Percentiles rank a stretch among this genome's conserved stretches.
These are phyloP conservation scores for Aphelenchoides besseyi DNA, from an alignment of 1,140 invertebrate species.

Conservation along the genomic window DNA sequence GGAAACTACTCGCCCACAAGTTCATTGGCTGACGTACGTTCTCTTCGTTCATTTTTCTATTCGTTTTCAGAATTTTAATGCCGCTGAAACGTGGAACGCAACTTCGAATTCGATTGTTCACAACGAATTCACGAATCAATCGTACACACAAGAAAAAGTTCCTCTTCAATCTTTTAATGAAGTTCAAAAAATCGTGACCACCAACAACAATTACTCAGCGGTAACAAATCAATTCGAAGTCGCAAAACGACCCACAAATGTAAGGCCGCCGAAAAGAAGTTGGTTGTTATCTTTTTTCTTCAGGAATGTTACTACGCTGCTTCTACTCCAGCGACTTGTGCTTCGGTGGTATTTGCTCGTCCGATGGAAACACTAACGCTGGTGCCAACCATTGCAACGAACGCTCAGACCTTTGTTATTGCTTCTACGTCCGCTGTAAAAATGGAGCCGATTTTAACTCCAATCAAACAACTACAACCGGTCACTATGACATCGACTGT, in stretches of 20 bases:
- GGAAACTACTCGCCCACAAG: constrained; percentile 13
- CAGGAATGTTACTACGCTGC: background rate
- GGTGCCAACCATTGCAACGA: background rate
- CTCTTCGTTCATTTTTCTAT: background rate
- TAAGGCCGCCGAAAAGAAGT: no score
- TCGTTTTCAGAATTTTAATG: background rate
- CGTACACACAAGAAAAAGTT: no score
- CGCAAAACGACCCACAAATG: no score
- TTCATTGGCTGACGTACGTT: constrained; percentile 2
- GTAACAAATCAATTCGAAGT: no score
- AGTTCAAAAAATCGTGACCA: no score
- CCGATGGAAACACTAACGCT: background rate
- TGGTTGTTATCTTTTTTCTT: no score
- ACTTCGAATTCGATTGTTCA: background rate
- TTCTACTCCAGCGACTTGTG: background rate
- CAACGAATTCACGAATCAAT: background rate
- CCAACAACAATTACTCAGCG: no score
- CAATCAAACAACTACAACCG: background rate
- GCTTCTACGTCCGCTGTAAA: background rate
- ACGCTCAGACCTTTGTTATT: background rate
- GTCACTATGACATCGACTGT: background rate
- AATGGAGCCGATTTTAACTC: background rate
- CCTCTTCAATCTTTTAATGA: no score
- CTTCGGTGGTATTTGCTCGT: background rate
- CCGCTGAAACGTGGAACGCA: background rate